Conservation (phyloP, 2,113 vertebrate species). For the Fulmarus glacialis region DNA sequence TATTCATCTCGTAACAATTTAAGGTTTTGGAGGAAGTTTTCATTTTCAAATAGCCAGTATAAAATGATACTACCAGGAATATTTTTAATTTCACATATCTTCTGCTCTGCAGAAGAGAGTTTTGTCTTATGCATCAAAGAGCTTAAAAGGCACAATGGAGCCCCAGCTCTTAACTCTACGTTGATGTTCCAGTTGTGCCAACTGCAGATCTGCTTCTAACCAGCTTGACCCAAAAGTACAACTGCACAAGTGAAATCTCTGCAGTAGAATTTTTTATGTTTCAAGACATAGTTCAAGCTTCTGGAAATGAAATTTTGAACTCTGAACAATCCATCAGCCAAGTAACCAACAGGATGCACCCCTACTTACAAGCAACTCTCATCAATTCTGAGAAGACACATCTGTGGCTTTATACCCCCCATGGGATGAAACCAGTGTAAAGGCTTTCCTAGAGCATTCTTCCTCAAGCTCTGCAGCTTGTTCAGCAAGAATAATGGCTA, state of each 20-base stretch:
- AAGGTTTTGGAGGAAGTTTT: background rate
- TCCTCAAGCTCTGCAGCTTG: background rate
- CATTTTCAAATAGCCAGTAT: background rate
- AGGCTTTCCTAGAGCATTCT: background rate
- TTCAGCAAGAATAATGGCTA: background rate
- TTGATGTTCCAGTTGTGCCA: background rate
- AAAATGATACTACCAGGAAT: background rate
- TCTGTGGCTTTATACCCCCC: background rate
- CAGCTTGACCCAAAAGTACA: background rate
- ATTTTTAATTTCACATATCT: background rate
- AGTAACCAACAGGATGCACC: background rate
- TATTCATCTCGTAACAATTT: rapidly evolving
- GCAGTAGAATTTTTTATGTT: background rate
- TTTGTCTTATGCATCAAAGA: background rate
- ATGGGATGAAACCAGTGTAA: background rate
- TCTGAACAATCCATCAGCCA: background rate
- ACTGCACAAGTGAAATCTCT: background rate
- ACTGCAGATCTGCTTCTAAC: background rate
- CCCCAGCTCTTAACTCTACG: background rate
- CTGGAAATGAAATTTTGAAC: background rate
- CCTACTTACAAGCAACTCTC: background rate
- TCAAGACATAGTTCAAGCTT: background rate
- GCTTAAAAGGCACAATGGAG: background rate
- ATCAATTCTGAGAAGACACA: background rate
- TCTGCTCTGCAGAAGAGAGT: background rate